phyloP scores from a whole-genome alignment of 2,797 vertebrate species.

The Clarias pachynema region DNA sequence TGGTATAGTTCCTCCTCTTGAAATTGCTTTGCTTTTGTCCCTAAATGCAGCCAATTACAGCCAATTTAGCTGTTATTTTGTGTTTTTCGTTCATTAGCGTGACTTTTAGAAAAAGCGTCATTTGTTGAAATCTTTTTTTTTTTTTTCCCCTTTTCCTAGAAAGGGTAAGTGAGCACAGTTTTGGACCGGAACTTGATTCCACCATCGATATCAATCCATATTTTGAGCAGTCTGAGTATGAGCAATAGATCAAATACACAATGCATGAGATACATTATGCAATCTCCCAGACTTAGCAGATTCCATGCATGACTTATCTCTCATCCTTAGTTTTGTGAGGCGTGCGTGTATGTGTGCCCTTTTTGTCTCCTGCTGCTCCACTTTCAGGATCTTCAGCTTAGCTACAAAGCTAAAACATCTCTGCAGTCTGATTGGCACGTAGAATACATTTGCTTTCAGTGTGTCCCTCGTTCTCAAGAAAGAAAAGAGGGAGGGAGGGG shows the following conservation, averaged over 20 bases:
- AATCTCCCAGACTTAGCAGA: constrained; percentile 74
- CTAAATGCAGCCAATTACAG: neutral
- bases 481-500: neutral
- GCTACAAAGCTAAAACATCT: constrained; percentile 24
- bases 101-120: neutral
- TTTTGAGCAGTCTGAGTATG: constrained; percentile 69
- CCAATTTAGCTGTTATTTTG: neutral
- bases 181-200: neutral
- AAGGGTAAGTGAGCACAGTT: constrained; percentile 48
- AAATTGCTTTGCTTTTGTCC: neutral
- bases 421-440: constrained; percentile 41
- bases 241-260: constrained; percentile 77
- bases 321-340: constrained; percentile 44
- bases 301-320: constrained; percentile 70
- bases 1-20: neutral
- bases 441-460: constrained; percentile 10
- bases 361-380: constrained; percentile 35
- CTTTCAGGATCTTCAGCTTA: constrained; percentile 37
- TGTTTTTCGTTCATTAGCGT: neutral
- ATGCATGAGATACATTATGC: constrained; percentile 75
- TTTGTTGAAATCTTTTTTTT: constrained; percentile 56
- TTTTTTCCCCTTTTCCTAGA: constrained; percentile 51
- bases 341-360: neutral
- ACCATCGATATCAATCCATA: neutral
- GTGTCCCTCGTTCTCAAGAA: neutral